A percentile compares a stretch with the other conserved stretches of the same genome.
Conservation (phyloP, 2,113 vertebrate genomes). For the Esox niger region DNA sequence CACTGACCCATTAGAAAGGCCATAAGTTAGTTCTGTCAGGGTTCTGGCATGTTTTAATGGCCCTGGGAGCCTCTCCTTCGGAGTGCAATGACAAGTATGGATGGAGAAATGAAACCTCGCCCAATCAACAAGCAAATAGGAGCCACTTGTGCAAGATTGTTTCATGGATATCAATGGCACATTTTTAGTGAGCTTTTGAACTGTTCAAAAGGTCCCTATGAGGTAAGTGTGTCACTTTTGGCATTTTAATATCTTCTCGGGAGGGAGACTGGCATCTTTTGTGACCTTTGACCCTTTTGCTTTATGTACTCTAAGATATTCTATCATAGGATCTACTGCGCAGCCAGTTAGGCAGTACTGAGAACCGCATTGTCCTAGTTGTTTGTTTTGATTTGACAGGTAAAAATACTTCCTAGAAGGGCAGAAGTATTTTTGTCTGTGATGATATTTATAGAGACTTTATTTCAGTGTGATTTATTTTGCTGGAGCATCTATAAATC, state of each 20-base stretch:
- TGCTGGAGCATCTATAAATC: conserved; percentile 56
- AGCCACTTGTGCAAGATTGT: conserved; percentile 62
- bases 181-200: conserved; percentile 59
- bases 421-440: conserved; percentile 49
- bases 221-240: conserved; percentile 37
- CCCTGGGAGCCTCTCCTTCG: conserved; percentile 20
- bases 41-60: conserved; percentile 41
- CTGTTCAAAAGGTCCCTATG: conserved; percentile 55
- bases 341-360: conserved; percentile 7
- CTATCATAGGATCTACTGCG: background rate
- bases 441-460: conserved; percentile 36
- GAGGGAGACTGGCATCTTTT: conserved; percentile 38
- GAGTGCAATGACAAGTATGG: conserved; percentile 45
- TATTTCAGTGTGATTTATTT: conserved; percentile 58
- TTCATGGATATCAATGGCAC: conserved; percentile 46
- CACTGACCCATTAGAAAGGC: conserved; percentile 44
- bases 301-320: background rate
- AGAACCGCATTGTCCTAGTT: conserved; percentile 40
- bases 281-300: conserved; percentile 18
- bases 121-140: conserved; percentile 48
- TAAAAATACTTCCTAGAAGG: conserved; percentile 48
- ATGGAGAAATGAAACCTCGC: conserved; percentile 47
- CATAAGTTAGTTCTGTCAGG: conserved; percentile 32
- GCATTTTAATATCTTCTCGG: conserved; percentile 27
- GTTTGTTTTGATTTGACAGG: conserved; percentile 53